These are phyloP conservation scores for Onychostoma macrolepis DNA, from an alignment of 2,113 vertebrate genomes.

Conservation along the genomic window DNA sequence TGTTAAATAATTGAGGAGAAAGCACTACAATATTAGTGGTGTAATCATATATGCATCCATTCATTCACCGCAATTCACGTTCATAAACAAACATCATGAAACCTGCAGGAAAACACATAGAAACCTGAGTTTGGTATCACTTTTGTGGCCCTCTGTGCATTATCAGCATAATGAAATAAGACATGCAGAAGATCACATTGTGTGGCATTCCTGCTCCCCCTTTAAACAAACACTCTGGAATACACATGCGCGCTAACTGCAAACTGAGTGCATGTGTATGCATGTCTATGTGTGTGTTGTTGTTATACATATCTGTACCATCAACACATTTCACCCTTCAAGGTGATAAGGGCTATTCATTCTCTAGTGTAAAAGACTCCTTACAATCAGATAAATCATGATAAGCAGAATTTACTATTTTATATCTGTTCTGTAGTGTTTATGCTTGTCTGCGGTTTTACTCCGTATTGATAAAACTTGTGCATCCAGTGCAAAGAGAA, in stretches of 20 bases:
- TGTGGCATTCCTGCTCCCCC: not conserved
- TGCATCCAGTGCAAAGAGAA: not conserved
- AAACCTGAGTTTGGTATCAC: not conserved
- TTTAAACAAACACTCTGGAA: conserved; percentile 4
- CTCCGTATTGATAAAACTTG: not conserved
- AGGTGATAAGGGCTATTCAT: not conserved
- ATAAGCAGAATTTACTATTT: not conserved
- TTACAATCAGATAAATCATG: not conserved
- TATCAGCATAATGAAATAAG: not conserved
- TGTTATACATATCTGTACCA: not conserved
- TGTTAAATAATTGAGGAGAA: not conserved
- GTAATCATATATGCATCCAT: not conserved
- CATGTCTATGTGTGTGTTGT: conserved; percentile 17
- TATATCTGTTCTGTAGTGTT: not conserved
- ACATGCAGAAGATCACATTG: not conserved
- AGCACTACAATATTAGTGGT: not conserved
- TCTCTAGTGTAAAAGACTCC: not conserved
- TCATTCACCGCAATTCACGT: not conserved
- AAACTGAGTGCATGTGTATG: conserved; percentile 27
- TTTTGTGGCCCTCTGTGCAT: not conserved
- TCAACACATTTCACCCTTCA: not conserved
- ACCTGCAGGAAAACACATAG: not conserved
- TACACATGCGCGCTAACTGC: not conserved
- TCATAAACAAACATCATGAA: not conserved
- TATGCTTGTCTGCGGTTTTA: not conserved